These are phyloP conservation scores for Lepidothrix coronata DNA, from an alignment of 2,113 vertebrate species.

Conservation along the genomic window DNA sequence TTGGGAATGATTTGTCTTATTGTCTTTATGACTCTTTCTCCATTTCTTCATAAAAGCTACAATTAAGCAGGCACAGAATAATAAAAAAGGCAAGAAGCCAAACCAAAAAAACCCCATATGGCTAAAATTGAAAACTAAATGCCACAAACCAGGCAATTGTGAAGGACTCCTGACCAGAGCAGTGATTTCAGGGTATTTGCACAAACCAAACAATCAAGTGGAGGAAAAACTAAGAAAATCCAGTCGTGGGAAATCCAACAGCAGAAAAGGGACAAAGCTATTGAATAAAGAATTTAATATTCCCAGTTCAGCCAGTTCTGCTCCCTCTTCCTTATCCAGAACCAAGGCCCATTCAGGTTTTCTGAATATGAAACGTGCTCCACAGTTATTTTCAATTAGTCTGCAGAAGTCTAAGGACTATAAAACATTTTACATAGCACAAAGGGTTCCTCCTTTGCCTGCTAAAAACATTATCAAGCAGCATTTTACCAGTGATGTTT, in stretches of 20 bases:
- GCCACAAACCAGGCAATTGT: not conserved
- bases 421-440: not conserved
- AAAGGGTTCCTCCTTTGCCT: not conserved
- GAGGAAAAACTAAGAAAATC: not conserved
- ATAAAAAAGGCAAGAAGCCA: not conserved
- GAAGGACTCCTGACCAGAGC: not conserved
- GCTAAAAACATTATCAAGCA: not conserved
- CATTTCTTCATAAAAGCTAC: constrained; percentile 1
- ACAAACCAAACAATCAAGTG: not conserved
- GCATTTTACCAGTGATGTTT: not conserved
- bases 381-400: not conserved
- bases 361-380: not conserved
- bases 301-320: not conserved
- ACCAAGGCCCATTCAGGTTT: not conserved
- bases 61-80: not conserved
- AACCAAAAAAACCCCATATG: not conserved
- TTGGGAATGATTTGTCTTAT: constrained; percentile 17
- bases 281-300: not conserved
- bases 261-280: not conserved
- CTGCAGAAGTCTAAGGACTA: not conserved
- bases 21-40: constrained; percentile 27
- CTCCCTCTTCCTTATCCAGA: not conserved
- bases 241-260: not conserved
- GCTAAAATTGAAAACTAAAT: not conserved
- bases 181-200: not conserved